phyloP scores from a whole-genome alignment of 2,888 invertebrate species.

The Stenichneumon culpator region DNA sequence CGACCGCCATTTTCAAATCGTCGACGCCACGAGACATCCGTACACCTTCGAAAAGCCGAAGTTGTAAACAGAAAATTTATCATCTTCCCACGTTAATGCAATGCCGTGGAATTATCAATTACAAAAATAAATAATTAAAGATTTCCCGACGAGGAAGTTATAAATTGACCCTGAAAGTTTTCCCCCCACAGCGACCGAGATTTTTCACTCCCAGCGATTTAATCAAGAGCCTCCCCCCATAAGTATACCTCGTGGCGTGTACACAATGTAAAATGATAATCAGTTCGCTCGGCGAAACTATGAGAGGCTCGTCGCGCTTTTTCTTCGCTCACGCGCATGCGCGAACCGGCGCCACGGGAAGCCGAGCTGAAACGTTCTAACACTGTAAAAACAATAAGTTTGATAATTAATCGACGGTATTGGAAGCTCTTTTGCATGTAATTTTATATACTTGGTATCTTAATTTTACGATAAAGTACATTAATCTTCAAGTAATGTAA shows the following conservation, averaged over 20 bases:
- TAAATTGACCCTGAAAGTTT: conserved; percentile 11
- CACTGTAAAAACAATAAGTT: too few relatives aligned
- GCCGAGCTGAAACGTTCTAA: not conserved
- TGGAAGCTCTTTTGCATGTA: too few relatives aligned
- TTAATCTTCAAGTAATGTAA: too few relatives aligned
- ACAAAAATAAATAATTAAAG: not conserved
- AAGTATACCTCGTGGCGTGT: not conserved
- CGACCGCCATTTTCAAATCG: conserved; percentile 8
- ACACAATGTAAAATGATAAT: conserved; percentile 56
- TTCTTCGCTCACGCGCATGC: not conserved
- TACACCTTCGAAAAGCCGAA: not conserved
- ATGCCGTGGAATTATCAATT: not conserved
- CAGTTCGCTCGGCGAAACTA: conserved; percentile 23
- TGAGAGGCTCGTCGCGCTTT: not conserved
- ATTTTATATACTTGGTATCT: too few relatives aligned
- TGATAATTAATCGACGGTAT: too few relatives aligned
- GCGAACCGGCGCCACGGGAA: too few relatives aligned
- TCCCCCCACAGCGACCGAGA: not conserved
- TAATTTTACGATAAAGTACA: too few relatives aligned
- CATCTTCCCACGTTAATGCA: not conserved
- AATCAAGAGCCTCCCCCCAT: not conserved
- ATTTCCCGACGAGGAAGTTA: not conserved
- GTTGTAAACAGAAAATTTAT: not conserved
- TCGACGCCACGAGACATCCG: not conserved
- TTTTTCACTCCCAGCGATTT: conserved; percentile 7